Base-by-base conservation (phyloP, 2,888 invertebrate genomes). In the Aricia artaxerxes region DNA sequence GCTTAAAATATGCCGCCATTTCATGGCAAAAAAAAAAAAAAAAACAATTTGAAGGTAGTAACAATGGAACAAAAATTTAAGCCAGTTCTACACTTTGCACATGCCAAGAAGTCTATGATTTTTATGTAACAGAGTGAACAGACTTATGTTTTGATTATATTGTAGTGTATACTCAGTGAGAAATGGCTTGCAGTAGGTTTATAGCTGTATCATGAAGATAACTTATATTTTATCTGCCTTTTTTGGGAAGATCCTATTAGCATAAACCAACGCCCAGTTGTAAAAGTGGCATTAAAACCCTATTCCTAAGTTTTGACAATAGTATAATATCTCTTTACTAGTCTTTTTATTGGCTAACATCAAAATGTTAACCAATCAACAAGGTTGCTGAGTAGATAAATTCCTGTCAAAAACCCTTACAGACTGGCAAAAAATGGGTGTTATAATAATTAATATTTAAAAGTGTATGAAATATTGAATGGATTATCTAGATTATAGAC, bases 1-100 rank as follows among this genome's bases (percentile, higher is more conserved):
- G 69, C 35, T 69, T 69, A 69, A 13, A 35, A 69, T 35, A 69
- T 69, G 35, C 69, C 13, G 69, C 69, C 69, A 69, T 35, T 69
- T 16, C 4, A 69, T 69, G 35, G 69, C 69, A 38, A 35, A 40
- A 49, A 44, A 24, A 24, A 24, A 24, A 24, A 24, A 24, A 24
- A 24, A 24, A 24, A 24, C 24, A 24, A 24, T 24, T 24, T 24
- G 44, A 9, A 44, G 53, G 1, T 13, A 53, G 53, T 44, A 49
- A 49, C 49, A 49, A 9, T 3, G 49, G 2, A 49, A 49, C 49
- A 9, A 49, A 49, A 49, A 49, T 49, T 49, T 57, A 57, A 57
- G 57, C 57, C 57, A 57, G 57, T 57, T 57, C 16, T 57, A 16
- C 57, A 57, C 57, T 57, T 4, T 49, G 49, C 49, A 49, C 2